phyloP scores from a whole-genome alignment of 2,113 vertebrate species.

The Passer domesticus region DNA sequence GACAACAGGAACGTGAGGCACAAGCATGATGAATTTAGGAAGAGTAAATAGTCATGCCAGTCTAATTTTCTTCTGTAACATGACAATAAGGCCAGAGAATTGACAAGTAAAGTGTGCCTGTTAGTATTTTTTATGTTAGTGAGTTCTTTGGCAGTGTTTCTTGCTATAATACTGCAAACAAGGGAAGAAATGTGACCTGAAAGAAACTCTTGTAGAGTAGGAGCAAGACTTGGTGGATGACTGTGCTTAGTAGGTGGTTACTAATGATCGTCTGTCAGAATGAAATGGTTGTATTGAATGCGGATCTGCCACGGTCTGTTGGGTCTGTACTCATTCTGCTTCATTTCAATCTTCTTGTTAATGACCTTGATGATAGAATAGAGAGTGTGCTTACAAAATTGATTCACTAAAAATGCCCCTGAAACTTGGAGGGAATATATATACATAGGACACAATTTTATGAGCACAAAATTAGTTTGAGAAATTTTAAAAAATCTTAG shows the following conservation, averaged over 20 bases:
- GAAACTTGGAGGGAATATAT: neutral
- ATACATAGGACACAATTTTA: neutral
- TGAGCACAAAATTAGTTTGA: neutral
- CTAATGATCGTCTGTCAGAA: slow-evolving; percentile 48
- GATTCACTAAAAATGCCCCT: neutral
- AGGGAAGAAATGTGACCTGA: neutral
- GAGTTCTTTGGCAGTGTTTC: neutral
- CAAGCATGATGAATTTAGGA: neutral
- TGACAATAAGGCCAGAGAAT: neutral
- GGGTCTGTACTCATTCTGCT: slow-evolving; percentile 26
- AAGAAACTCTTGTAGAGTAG: slow-evolving; percentile 3
- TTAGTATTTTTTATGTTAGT: neutral
- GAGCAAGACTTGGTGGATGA: neutral
- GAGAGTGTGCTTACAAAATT: neutral
- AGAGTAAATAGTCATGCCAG: neutral
- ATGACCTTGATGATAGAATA: slow-evolving; percentile 42
- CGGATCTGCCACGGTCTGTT: slow-evolving; percentile 28
- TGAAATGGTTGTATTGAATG: slow-evolving; percentile 43
- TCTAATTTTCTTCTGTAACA: neutral
- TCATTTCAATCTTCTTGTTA: slow-evolving; percentile 23
- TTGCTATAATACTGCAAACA: neutral
- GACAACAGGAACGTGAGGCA: neutral
- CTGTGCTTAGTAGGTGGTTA: slow-evolving; percentile 19
- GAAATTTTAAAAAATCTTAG: neutral
- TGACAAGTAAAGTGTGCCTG: neutral